Evolutionary conservation across 2,113 vertebrate species (phyloP).

Genomic region (Psettodes erumei): DNA sequence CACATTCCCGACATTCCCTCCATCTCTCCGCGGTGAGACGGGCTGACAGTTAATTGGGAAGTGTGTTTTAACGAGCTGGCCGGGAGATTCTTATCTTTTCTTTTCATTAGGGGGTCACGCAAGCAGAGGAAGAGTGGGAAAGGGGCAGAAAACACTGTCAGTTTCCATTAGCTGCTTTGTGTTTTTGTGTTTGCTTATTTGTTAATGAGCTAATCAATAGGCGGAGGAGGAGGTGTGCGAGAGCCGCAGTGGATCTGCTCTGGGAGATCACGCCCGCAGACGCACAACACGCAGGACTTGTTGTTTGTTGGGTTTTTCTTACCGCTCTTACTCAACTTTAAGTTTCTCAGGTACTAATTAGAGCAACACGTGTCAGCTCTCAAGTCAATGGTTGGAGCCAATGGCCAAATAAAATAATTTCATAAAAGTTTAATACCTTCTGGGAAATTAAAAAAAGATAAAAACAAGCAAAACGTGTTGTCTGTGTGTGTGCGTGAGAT

Average conservation of each 20-base stretch:
- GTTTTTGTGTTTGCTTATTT: conserved; percentile 35
- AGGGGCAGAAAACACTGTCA: too few relatives aligned
- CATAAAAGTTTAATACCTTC: not conserved
- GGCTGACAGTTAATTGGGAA: conserved; percentile 67
- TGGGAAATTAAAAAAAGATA: not conserved
- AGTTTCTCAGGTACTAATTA: conserved; percentile 16
- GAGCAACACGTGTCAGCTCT: not conserved
- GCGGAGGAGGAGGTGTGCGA: conserved; percentile 43
- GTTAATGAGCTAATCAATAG: conserved; percentile 72
- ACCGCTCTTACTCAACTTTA: not conserved
- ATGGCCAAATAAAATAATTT: too few relatives aligned
- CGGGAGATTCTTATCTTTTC: conserved; percentile 58
- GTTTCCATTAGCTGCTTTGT: conserved; percentile 23
- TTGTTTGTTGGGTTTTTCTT: conserved; percentile 21
- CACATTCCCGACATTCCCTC: conserved; percentile 7
- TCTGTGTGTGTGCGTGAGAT: not conserved
- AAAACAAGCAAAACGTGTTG: not conserved
- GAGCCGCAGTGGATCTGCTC: conserved; percentile 45
- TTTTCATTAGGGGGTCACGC: conserved; percentile 62
- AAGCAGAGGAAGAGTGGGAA: conserved; percentile 7
- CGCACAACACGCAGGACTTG: conserved; percentile 23
- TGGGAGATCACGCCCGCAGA: conserved; percentile 51
- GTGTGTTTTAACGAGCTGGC: conserved; percentile 66
- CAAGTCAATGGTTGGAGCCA: too few relatives aligned
- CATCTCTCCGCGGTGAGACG: conserved; percentile 36